Evolutionary conservation across 2,797 vertebrate species (phyloP).

Genomic region (Bryconaethiops microstoma): DNA sequence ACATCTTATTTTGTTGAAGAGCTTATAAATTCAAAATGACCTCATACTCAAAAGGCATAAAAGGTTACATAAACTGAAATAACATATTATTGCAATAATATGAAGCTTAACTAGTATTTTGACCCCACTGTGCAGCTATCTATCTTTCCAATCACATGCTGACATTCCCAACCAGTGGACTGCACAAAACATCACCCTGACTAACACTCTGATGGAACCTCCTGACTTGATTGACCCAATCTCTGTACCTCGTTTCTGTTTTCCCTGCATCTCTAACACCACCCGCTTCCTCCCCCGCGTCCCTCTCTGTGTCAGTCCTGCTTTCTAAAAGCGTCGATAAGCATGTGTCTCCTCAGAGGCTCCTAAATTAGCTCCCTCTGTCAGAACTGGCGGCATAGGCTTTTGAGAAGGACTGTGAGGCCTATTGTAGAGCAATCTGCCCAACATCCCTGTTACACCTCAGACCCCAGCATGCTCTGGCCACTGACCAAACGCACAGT

Average conservation of each 20-base stretch:
- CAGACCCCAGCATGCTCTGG: constrained; percentile 27
- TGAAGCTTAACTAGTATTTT: no score
- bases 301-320: background rate
- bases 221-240: background rate
- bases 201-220: background rate
- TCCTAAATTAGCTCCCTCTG: constrained; percentile 56
- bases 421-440: background rate
- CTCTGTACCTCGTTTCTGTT: background rate
- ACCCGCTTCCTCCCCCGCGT: background rate
- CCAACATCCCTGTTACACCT: constrained; percentile 26
- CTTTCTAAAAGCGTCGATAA: constrained; percentile 45
- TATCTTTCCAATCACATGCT: no score
- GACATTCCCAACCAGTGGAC: background rate
- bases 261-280: constrained; percentile 1
- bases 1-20: no score
- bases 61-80: no score
- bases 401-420: constrained; percentile 36
- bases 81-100: no score
- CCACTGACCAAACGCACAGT: constrained; percentile 38
- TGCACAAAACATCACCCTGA: background rate
- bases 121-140: no score
- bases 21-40: no score
- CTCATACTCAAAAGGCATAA: no score
- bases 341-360: constrained; percentile 43
- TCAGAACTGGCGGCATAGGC: constrained; percentile 40